Evolutionary conservation across 2,113 vertebrate species (phyloP).

Genomic region (Xiphorhynchus elegans): DNA sequence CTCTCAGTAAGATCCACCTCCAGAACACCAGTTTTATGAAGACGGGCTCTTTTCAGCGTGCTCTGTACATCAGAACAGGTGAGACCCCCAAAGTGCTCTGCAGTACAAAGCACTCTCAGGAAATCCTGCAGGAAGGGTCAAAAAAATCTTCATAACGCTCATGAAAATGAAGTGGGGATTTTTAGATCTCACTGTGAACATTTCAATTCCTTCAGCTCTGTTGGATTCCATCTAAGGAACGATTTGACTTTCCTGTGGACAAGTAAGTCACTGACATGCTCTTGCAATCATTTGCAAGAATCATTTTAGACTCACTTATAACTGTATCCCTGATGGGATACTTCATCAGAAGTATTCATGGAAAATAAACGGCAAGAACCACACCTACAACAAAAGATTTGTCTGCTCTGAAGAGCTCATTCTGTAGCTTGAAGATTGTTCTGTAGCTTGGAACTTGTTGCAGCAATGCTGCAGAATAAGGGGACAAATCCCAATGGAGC

Average conservation of each 20-base stretch:
- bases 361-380: neutral
- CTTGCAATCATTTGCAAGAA: neutral
- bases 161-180: conserved; percentile 51
- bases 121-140: neutral
- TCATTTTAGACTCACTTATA: neutral
- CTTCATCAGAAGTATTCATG: neutral
- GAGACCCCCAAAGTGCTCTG: neutral
- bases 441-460: neutral
- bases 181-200: conserved; percentile 20
- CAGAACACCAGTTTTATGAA: neutral
- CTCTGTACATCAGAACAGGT: neutral
- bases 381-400: neutral
- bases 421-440: neutral
- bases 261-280: neutral
- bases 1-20: neutral
- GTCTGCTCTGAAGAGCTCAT: neutral
- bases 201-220: conserved; percentile 34
- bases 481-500: neutral
- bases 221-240: conserved; percentile 24
- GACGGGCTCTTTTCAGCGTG: neutral
- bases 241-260: conserved; percentile 26
- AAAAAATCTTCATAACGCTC: conserved; percentile 10
- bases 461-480: neutral
- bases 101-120: neutral
- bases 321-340: neutral